phyloP scores from a whole-genome alignment of 2,113 vertebrate species.

The Vulpes vulpes region DNA sequence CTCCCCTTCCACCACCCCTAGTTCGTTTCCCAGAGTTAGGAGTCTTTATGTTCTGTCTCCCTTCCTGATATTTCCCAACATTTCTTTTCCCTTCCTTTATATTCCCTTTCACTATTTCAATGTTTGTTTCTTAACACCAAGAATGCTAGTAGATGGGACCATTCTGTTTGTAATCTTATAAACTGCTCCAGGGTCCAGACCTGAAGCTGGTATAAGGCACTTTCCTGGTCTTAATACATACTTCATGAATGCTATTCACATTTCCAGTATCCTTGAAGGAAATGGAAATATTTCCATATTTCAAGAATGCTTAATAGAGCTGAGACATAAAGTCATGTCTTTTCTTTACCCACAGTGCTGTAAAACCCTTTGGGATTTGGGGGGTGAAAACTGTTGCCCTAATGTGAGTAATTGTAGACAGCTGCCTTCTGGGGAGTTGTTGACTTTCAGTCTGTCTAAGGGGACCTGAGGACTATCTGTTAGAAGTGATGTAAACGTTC shows the following conservation, averaged over 20 bases:
- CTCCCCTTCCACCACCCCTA: no score
- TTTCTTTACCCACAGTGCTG: conserved; percentile 22
- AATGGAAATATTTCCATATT: conserved; percentile 56
- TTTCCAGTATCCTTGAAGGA: conserved; percentile 38
- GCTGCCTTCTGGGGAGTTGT: conserved; percentile 1
- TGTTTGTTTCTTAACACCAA: conserved; percentile 5
- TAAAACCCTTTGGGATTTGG: conserved; percentile 45
- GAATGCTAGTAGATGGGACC: not conserved
- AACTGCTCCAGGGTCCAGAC: not conserved
- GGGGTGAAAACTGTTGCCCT: conserved; percentile 52
- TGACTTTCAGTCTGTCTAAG: not conserved
- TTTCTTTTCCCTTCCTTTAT: no score
- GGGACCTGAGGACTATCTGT: not conserved
- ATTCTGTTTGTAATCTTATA: conserved; percentile 12
- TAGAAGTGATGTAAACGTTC: conserved; percentile 37
- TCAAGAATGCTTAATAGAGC: conserved; percentile 50
- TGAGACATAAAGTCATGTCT: conserved; percentile 57
- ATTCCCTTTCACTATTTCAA: not conserved
- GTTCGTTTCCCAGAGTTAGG: no score
- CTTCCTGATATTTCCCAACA: no score
- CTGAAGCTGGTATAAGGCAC: not conserved
- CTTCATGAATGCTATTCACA: conserved; percentile 22
- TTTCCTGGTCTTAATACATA: conserved; percentile 55
- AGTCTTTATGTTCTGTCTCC: no score
- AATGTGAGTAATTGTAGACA: conserved; percentile 45